Conservation (phyloP, 2,888 invertebrate species). For the Andrena chrysosceles region DNA sequence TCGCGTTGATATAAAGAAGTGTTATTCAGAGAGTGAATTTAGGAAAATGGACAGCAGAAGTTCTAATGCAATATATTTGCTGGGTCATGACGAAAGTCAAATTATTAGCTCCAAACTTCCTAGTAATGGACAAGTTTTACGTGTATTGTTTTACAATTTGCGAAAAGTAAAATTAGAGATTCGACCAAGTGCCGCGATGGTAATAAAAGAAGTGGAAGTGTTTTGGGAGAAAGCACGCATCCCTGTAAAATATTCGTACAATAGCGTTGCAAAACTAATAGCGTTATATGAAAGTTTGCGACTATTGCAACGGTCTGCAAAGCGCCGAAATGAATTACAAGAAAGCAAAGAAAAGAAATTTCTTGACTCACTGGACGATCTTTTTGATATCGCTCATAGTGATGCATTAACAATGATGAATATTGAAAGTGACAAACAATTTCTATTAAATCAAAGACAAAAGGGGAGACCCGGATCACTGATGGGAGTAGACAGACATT, state of each 20-base stretch:
- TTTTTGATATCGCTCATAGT: slow-evolving; percentile 9
- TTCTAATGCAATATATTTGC: neutral
- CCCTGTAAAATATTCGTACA: neutral
- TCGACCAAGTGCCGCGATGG: too few relatives aligned
- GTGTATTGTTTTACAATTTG: slow-evolving; percentile 12
- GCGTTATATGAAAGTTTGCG: neutral
- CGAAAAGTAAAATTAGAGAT: slow-evolving; percentile 22
- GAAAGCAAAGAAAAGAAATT: neutral
- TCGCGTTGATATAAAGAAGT: too few relatives aligned
- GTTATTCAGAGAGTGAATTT: too few relatives aligned
- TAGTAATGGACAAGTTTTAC: slow-evolving; percentile 16
- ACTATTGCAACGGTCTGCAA: neutral
- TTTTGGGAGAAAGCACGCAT: slow-evolving; percentile 6
- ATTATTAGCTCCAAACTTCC: slow-evolving; percentile 9
- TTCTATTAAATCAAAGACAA: neutral
- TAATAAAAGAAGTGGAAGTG: neutral
- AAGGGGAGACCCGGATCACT: neutral
- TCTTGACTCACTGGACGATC: neutral
- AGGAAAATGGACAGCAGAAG: neutral
- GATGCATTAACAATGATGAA: neutral
- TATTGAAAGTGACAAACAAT: neutral
- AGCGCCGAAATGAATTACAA: neutral
- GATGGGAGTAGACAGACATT: neutral
- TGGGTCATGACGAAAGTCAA: slow-evolving; percentile 2
- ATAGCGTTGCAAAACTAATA: neutral